A percentile compares a stretch with the other conserved stretches of the same genome.
Conservation (phyloP, 2,888 invertebrate genomes). For the Gortyna flavago region DNA sequence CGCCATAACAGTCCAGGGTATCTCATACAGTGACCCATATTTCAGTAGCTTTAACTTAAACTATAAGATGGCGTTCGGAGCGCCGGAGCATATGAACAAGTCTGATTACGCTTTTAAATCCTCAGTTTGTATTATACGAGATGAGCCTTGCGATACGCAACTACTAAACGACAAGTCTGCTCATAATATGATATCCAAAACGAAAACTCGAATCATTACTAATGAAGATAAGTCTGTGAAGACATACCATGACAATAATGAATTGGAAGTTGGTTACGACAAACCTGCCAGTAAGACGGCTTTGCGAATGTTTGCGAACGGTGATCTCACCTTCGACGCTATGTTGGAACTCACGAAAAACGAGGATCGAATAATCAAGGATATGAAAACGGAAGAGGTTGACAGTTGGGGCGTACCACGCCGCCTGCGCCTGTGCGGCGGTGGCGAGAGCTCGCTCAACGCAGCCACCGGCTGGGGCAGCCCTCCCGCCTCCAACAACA, state of each 20-base stretch:
- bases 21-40: conserved; percentile 91
- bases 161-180: conserved; percentile 85
- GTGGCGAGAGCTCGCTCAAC: conserved; percentile 95
- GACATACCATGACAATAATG: conserved; percentile 88
- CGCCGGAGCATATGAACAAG: conserved; percentile 90
- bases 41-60: conserved; percentile 91
- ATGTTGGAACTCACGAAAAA: conserved; percentile 84
- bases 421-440: conserved; percentile 92
- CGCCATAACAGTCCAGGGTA: conserved; percentile 91
- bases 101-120: conserved; percentile 91
- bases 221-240: conserved; percentile 81
- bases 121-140: conserved; percentile 90
- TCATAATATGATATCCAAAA: conserved; percentile 84
- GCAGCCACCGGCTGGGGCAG: conserved; percentile 95
- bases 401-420: conserved; percentile 91
- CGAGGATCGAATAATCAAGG: conserved; percentile 78
- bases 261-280: conserved; percentile 76
- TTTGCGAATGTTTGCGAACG: conserved; percentile 84
- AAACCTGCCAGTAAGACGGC: conserved; percentile 73
- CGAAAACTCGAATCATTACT: conserved; percentile 85
- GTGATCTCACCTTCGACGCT: conserved; percentile 87
- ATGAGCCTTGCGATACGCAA: conserved; percentile 88
- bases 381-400: conserved; percentile 72
- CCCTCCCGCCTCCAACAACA: conserved; percentile 92
- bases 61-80: conserved; percentile 89